A percentile compares a stretch with the other conserved stretches of the same genome.
These are phyloP conservation scores for Orius laevigatus DNA, from an alignment of 1,140 invertebrate species.

Conservation along the genomic window DNA sequence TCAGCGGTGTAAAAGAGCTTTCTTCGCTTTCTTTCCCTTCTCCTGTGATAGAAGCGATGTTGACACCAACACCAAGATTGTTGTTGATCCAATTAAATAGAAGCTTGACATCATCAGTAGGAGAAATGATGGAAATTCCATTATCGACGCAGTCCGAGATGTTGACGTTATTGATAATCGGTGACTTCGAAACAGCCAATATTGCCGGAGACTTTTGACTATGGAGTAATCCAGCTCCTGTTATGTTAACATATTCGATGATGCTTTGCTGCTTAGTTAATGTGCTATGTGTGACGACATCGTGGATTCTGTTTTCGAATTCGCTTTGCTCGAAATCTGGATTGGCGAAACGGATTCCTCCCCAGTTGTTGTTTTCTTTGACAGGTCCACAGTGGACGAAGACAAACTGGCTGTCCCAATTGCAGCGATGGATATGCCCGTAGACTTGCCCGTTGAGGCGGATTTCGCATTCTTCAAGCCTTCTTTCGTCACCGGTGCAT, in stretches of 20 bases:
- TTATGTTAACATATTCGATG: conserved; percentile 70
- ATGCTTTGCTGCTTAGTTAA: conserved; percentile 49
- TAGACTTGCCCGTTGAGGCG: conserved; percentile 77
- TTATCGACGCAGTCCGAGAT: conserved; percentile 74
- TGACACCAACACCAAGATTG: conserved; percentile 79
- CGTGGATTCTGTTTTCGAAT: conserved; percentile 65
- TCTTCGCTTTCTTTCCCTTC: conserved; percentile 77
- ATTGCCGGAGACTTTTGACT: conserved; percentile 87
- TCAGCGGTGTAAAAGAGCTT: conserved; percentile 72
- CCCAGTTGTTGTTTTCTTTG: conserved; percentile 68
- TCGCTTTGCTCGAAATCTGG: conserved; percentile 74
- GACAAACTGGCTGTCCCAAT: conserved; percentile 79
- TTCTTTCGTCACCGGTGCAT: conserved; percentile 57
- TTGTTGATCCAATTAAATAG: conserved; percentile 46
- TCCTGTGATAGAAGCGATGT: conserved; percentile 73
- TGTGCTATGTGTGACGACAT: conserved; percentile 56
- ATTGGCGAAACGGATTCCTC: conserved; percentile 82
- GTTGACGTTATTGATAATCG: conserved; percentile 63
- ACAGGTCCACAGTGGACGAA: conserved; percentile 77
- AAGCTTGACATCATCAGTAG: conserved; percentile 42
- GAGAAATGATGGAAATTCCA: conserved; percentile 82
- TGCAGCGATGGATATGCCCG: conserved; percentile 65
- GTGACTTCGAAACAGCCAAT: conserved; percentile 72
- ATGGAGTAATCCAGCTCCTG: conserved; percentile 90
- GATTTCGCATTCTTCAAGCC: conserved; percentile 73